Evolutionary conservation across 2,888 invertebrate genomes (phyloP).

Genomic region (Drosophila kambysellisi): DNA sequence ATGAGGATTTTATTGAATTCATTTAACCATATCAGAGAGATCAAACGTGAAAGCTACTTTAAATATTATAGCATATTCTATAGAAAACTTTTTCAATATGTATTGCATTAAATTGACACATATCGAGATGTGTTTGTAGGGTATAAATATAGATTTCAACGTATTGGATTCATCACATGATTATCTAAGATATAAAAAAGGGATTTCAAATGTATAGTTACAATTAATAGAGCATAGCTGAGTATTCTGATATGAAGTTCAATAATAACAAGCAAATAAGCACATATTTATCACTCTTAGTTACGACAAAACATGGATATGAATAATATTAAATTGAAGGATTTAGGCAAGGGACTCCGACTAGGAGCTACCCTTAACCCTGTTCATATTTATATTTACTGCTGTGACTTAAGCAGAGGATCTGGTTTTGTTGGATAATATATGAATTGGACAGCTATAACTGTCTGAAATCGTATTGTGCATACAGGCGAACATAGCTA

Average conservation of each 20-base stretch:
- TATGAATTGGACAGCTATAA: background rate
- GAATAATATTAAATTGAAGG: background rate
- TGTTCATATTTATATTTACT: background rate
- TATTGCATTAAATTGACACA: background rate
- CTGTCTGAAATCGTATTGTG: background rate
- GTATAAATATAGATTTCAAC: background rate
- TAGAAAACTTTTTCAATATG: background rate
- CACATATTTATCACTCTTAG: background rate
- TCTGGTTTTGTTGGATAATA: background rate
- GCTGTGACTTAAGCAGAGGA: background rate
- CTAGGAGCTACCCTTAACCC: no score
- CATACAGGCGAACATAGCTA: background rate
- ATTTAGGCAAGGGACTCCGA: background rate
- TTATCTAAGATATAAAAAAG: background rate
- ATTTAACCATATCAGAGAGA: background rate
- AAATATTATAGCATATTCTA: background rate
- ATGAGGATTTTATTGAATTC: conserved; percentile 2
- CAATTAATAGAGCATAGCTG: background rate
- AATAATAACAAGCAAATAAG: background rate
- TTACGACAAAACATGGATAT: background rate
- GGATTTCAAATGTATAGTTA: background rate
- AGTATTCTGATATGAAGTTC: background rate
- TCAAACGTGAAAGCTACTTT: background rate
- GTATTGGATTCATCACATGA: background rate
- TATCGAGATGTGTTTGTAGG: background rate